Conservation (phyloP, 2,888 invertebrate genomes). For the Anagyrus pseudococci region DNA sequence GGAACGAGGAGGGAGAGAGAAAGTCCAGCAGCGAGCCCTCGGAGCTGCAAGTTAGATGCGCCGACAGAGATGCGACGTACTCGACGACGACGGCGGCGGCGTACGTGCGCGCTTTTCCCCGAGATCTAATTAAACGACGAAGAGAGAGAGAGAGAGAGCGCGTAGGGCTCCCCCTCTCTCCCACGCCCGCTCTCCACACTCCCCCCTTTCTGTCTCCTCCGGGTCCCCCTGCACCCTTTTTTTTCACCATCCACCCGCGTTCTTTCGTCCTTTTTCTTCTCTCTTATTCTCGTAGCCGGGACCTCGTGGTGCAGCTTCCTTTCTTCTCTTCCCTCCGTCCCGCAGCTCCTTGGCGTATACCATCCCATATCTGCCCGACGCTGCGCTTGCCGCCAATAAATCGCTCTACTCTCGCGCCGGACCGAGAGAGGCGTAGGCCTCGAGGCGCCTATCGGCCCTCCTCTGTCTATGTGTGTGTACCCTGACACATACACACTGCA, state of each 20-base stretch:
- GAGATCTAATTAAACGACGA: conserved; percentile 37
- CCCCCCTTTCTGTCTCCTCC: conserved; percentile 1
- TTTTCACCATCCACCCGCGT: too few species aligned
- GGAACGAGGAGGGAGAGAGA: conserved; percentile 8
- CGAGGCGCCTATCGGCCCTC: conserved; percentile 1
- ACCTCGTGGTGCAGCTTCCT: not conserved
- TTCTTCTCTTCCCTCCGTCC: not conserved
- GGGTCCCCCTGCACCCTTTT: not conserved
- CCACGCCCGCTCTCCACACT: not conserved
- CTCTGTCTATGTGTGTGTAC: too few species aligned
- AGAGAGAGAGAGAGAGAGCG: too few species aligned
- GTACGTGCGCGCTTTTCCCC: conserved; percentile 14
- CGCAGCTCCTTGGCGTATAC: not conserved
- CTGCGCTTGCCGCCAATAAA: conserved; percentile 16
- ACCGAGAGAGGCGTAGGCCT: conserved; percentile 26
- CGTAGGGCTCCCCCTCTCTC: too few species aligned
- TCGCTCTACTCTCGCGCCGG: conserved; percentile 16
- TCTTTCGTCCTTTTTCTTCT: not conserved
- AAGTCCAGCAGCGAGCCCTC: conserved; percentile 5
- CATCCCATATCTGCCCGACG: too few species aligned
- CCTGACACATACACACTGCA: too few species aligned
- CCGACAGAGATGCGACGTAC: conserved; percentile 23
- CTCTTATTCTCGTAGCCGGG: conserved; percentile 3
- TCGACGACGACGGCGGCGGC: too few species aligned
- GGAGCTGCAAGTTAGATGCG: conserved; percentile 13